phyloP scores from a whole-genome alignment of 92 coral and sea anemone species.

The Porites cylindrica region DNA sequence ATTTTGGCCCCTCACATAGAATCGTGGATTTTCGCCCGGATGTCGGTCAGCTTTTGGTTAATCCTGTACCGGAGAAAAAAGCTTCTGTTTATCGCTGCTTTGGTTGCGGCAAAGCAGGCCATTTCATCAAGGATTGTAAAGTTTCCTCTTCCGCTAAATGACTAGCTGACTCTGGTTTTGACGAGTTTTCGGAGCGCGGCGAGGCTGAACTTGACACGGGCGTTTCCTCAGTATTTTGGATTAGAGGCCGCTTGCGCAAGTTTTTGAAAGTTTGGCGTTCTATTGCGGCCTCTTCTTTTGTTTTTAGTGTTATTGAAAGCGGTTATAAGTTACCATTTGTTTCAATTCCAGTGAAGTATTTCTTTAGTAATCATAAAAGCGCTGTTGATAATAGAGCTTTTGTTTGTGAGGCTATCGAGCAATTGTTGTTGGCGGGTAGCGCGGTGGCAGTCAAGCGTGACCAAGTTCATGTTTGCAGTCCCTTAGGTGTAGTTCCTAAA shows the following conservation, averaged over 20 bases:
- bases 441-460: slow-evolving; percentile 49
- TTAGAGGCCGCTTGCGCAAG: slow-evolving; percentile 15
- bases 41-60: slow-evolving; percentile 47
- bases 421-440: slow-evolving; percentile 11
- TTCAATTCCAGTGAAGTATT: too few relatives aligned
- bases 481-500: slow-evolving; percentile 7
- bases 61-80: slow-evolving; percentile 57
- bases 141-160: slow-evolving; percentile 49
- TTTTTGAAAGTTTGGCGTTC: neutral
- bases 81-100: slow-evolving; percentile 49
- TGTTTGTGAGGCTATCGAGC: too few relatives aligned
- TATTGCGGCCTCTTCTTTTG: too few relatives aligned
- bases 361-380: too few relatives aligned
- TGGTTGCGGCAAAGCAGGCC: slow-evolving; percentile 64
- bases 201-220: slow-evolving; percentile 47
- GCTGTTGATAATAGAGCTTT: too few relatives aligned
- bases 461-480: slow-evolving; percentile 56
- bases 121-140: slow-evolving; percentile 50
- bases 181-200: slow-evolving; percentile 28
- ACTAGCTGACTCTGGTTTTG: slow-evolving; percentile 41
- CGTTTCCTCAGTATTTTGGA: slow-evolving; percentile 19
- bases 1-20: slow-evolving; percentile 42
- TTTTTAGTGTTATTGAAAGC: too few relatives aligned
- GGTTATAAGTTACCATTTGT: too few relatives aligned
- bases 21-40: slow-evolving; percentile 39